Evolutionary conservation across 92 coral and sea anemone genomes (phyloP), one percentile per base, ranked within the genome.

Genomic region (Isaurus tuberculatus): DNA sequence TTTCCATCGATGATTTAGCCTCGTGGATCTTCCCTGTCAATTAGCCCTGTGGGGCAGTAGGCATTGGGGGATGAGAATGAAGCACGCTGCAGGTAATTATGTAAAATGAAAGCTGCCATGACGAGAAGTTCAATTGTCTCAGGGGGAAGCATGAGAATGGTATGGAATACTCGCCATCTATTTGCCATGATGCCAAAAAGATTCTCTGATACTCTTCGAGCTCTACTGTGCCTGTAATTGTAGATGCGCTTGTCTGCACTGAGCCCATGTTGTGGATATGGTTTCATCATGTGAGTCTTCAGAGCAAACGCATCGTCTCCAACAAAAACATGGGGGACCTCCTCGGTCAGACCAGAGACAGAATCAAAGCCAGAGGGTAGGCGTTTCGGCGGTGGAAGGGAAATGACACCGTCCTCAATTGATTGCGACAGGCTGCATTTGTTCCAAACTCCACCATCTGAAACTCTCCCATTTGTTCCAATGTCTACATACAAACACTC

Each of bases 391-490:
- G 86, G 83, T 9, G 92, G 86, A 61, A 85, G 87, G 60, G 70
- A 71, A 53, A 89, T 68, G 42, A 65, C 48, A 10, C 73, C 84
- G 60, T 89, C 73, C 29, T 89, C 86, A 79, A 85, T 85, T 69
- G 81, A 72, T 58, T 79, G 63, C 13, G 92, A 42, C 30, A 89
- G 61, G 60, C 89, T 70, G 69, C 89, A 89, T 79, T 89, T 89
- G 72, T 85, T 89, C 89, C 89, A 85, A 6, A 89, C 92, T 27
- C 90, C 90, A 7, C 90, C 87, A 73, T 89, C 92, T 1, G 92
- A 79, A 36, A 36, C 42, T 8, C 42, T 36, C 42, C 42, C 42
- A 36, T 36, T 36, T 36, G 3, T 36, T 36, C 42, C 42, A 36
- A 36, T 8, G 42, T 36, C 42, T 36, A 8, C 42, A 36, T 36